Base-by-base conservation (phyloP, 1,140 invertebrate species). In the Pentalonia nigronervosa region DNA sequence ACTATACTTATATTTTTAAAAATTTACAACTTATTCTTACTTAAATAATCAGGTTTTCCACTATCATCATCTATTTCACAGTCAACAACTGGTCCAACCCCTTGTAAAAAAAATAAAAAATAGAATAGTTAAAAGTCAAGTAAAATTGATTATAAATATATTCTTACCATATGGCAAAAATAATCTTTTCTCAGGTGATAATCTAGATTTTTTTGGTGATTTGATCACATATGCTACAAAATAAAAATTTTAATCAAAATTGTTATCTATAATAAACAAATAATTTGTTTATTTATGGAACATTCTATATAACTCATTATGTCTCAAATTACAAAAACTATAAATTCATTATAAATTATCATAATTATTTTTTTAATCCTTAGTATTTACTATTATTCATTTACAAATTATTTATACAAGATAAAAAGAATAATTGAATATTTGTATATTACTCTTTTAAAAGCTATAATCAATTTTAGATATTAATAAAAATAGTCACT, bases 1-100 rank as follows among this genome's bases (percentile, higher is more conserved):
- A 76, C n/a, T n/a, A 76, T 76, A 76, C n/a, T n/a, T 76, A 4
- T 76, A n/a, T 17, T n/a, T 76, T n/a, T n/a, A n/a, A n/a, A n/a
- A n/a, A n/a, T n/a, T n/a, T 7, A n/a, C 4, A n/a, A 76, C n/a
- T 17, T 76, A 76, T n/a, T 76, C 60, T 76, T 76, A 76, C 60
- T 76, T n/a, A n/a, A 76, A 76, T 76, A 76, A 76, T 76, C 60
- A 76, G 60, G 60, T 76, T 76, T 76, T n/a, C 30, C 60, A n/a
- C 0, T n/a, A 17, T 76, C 60, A 76, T 76, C 60, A 76, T 76
- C 60, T n/a, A 76, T 76, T n/a, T 76, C 60, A 7, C 60, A 76
- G 60, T 76, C 60, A 17, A 76, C 60, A 76, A n/a, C 6, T 34
- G 60, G 60, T n/a, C 60, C 60, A n/a, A n/a, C 60, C 7, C 60